Evolutionary conservation across 2,888 invertebrate genomes (phyloP), one percentile per base, ranked within the genome.

Genomic region (Chloroclystis v-ata): DNA sequence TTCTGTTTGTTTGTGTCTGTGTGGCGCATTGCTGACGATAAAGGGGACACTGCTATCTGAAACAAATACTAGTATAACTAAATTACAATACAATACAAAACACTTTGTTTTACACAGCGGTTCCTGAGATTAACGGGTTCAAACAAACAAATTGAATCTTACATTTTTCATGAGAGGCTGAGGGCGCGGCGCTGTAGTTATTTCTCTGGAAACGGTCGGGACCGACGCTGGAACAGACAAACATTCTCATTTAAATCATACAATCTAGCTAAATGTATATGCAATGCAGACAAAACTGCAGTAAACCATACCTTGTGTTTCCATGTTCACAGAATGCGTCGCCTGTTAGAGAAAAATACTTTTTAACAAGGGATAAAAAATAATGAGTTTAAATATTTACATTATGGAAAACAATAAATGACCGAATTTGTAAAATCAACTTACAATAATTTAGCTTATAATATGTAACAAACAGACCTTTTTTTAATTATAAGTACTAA

Each of bases 221-320:
- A 72, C 71, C 4, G 66, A 72, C 37, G 75, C 81, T 81, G 65
- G 11, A 43, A 50, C 2, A 20, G 20, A 20, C 20, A 4, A 30
- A 6, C 4, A 24, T 24, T 3, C 4, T 24, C 24, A 24, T 24
- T 24, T 24, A 6, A n/a, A n/a, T n/a, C n/a, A n/a, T n/a, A n/a
- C n/a, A n/a, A n/a, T n/a, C n/a, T n/a, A n/a, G n/a, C n/a, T n/a
- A n/a, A n/a, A n/a, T n/a, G n/a, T n/a, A n/a, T n/a, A n/a, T n/a
- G n/a, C n/a, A n/a, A n/a, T n/a, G 24, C 24, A 24, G 24, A 24
- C 24, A 6, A 24, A n/a, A n/a, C n/a, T n/a, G n/a, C n/a, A n/a
- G n/a, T n/a, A n/a, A n/a, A n/a, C n/a, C n/a, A n/a, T 65, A 81
- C 82, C 79, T 78, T 80, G 81, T 29, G 72, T 75, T 56, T 78